Evolutionary conservation across 2,797 vertebrate genomes (phyloP), one percentile per base, ranked within the genome.

Genomic region (Urocyon cinereoargenteus): DNA sequence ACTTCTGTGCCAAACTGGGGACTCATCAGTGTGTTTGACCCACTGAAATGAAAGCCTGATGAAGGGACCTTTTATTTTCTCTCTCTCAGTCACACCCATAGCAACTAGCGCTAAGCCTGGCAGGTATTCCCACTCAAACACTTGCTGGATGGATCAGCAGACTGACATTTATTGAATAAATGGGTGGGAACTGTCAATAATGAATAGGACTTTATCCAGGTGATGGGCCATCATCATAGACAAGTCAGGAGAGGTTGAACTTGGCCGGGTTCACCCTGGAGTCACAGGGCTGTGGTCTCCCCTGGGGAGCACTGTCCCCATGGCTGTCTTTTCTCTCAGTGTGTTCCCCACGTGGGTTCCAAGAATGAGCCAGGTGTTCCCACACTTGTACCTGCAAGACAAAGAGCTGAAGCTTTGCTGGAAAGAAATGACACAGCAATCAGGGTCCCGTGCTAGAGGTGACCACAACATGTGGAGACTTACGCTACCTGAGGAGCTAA

Each of bases 381-480:
- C 0, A 64, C 3, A 10, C 34, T 72, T 19, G 91, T 45, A n/a
- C 22, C 15, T 13, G 66, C 8, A 66, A 53, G 49, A 21, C 11
- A 8, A 75, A 92, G 81, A 5, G 24, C 51, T 57, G 31, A 91
- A 10, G 26, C 3, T 70, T 72, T 18, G 49, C 5, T 51, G 28
- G 12, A 62, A 49, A 66, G n/a, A 66, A 62, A 6, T 15, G 28
- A 21, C 16, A 3, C 18, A 24, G 19, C 1, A 4, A 24, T 40
- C 18, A 31, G 1, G 1, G 18, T 24, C 15, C 24, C 6, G 0
- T 53, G 12, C 26, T 82, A 53, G 7, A 26, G 45, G n/a, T 18
- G 11, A 10, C 10, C n/a, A 9, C 28, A 31, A 10, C 5, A 6
- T 72, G 31, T 55, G 15, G 77, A 73, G 79, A 53, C 2, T 62